Base-by-base conservation (phyloP, 2,113 vertebrate species). In the Poecile atricapillus region DNA sequence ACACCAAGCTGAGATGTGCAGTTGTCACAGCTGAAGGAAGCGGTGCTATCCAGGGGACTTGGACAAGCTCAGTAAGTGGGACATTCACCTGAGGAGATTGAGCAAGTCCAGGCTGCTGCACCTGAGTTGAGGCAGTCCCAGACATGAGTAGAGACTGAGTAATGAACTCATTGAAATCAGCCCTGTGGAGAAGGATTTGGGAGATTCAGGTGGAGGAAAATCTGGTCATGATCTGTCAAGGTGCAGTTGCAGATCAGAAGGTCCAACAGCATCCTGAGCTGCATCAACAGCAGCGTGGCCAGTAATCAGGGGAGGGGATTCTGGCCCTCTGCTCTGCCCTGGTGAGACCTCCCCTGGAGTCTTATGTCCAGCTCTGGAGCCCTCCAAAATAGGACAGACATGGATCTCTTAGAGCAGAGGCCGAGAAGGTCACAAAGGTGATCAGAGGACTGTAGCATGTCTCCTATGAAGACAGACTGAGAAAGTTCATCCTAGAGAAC, bases 51-150 rank as follows among this genome's bases (percentile, higher is more conserved):
- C 43, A 23, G 18, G 31, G 41, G 12, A 19, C 18, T 33, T 31
- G 27, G 67, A 65, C 50, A 37, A 50, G 21, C 37, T 44, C 3
- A 0, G 2, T 24, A 25, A n/a, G 15, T 2, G 0, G 33, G 19
- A 43, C 13, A 3, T 20, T 28, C 39, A 33, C 44, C 13, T 28
- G 23, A 22, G 23, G 18, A 65, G 15, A 74, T 65, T 65, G 27
- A 44, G 19, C 0, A 2, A 33, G 21, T 13, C 59, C 15, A 60
- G 28, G 52, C 37, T 39, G 37, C 15, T 59, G 28, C 15, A 13
- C 7, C 8, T 13, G 33, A 27, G 9, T 1, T 50, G 44, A 4
- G 18, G 13, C 60, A 81, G 39, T 9, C 59, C 12, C 44, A 65
- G 33, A 24, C 18, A 28, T 28, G 14, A 50, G 8, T 6, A 33